Base-by-base conservation (phyloP, 2,113 vertebrate species). In the Cathartes aura region DNA sequence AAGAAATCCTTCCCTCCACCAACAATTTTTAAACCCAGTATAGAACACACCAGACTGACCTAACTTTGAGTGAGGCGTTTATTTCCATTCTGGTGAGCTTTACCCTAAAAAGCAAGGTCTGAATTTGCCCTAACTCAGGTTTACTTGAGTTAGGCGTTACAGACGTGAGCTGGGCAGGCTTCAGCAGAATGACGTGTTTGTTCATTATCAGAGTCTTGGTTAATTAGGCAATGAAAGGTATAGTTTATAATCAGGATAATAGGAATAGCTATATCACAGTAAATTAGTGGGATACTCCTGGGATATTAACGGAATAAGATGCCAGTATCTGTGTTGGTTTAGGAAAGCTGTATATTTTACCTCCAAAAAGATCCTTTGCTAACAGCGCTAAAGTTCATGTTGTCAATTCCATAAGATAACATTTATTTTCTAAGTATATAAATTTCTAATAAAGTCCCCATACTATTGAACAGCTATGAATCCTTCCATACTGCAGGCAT, bases 211-310 rank as follows among this genome's bases (percentile, higher is more conserved):
- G 42, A 48, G 14, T 45, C 75, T 92, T 90, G 23, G 42, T 59
- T 83, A 83, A 83, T 95, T 90, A 89, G 52, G 58, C 73, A 91
- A 43, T 52, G 73, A 91, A 82, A 90, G 27, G 48, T 82, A 83
- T 15, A 75, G 87, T 67, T 94, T 78, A 74, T 59, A 95, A 87
- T 72, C 73, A 79, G 48, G 78, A 72, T 74, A 87, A 71, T 29
- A 93, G 32, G 45, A 83, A 91, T 34, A 93, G n/a, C 48, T 84
- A 20, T 64, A 82, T 59, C 56, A 83, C n/a, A 79, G 60, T 79
- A 91, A 91, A 95, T 93, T 91, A 84, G 47, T 16, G 26, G 40
- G 60, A 24, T 79, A 45, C 60, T 90, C 72, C 66, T 56, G 78
- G 30, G 68, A 42, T 53, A 43, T 59, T 85, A 79, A 78, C 2